Evolutionary conservation across 2,797 vertebrate species (phyloP).

Genomic region (Chelon labrosus): DNA sequence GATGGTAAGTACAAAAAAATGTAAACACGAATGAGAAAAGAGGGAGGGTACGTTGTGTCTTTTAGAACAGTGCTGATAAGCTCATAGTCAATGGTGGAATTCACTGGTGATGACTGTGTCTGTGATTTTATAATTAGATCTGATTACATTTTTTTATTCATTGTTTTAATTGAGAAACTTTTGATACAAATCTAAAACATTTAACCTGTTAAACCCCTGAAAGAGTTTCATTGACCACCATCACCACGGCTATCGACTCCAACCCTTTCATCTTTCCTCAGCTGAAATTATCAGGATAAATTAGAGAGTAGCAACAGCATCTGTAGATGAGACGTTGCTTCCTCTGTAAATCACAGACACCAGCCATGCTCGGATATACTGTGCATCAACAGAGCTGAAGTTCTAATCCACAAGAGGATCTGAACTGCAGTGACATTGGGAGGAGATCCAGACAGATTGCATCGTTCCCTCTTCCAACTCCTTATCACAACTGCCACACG

Average conservation of each 20-base stretch:
- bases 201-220: slow-evolving; percentile 3
- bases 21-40: neutral
- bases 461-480: slow-evolving; percentile 50
- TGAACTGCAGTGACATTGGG: slow-evolving; percentile 52
- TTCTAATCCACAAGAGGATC: slow-evolving; percentile 57
- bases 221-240: neutral
- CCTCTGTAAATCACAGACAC: slow-evolving; percentile 47
- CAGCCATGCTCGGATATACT: neutral
- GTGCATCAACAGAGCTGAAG: slow-evolving; percentile 43
- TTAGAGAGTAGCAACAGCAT: slow-evolving; percentile 18
- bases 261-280: slow-evolving; percentile 20
- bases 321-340: slow-evolving; percentile 20
- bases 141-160: neutral
- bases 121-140: neutral
- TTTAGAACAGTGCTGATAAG: neutral
- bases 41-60: too few species aligned
- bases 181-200: neutral
- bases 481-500: slow-evolving; percentile 69
- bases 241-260: neutral
- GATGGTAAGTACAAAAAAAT: neutral
- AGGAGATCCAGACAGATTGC: slow-evolving; percentile 71
- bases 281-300: slow-evolving; percentile 11
- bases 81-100: neutral
- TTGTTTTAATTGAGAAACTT: neutral
- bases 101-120: neutral